Evolutionary conservation across 2,797 vertebrate genomes (phyloP), one percentile per base, ranked within the genome.

Genomic region (Cyprinella venusta): DNA sequence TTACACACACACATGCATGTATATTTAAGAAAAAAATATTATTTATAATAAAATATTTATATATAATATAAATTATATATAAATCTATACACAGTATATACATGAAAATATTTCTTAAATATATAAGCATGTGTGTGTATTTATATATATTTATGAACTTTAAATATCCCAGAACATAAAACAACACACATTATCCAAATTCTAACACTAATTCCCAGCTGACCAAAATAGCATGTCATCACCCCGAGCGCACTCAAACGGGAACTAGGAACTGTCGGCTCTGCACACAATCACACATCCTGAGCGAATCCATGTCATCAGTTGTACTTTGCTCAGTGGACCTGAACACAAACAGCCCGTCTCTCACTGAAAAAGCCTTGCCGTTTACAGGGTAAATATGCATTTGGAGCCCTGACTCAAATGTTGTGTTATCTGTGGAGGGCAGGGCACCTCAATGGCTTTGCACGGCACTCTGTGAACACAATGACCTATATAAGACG

Each of bases 251-350:
- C 30, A 56, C 38, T 50, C 82, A 81, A 84, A 86, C 38, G 79
- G 79, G 84, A 89, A 87, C 84, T 85, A 85, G 81, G 40, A 86
- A 82, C 54, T 52, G 48, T 24, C n/a, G 52, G 64, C 70, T 81
- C 63, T 81, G 76, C 75, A 77, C 56, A 83, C 77, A 77, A 54
- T 68, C 30, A 59, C 81, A 84, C 77, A 75, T 75, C 61, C 80
- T 69, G 52, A 80, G 50, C n/a, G 21, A 64, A 64, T 84, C 75
- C 59, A 83, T 86, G 87, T 88, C 88, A 89, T 87, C 87, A 82
- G 81, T 48, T 90, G 90, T 85, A 90, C 90, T 90, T 90, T 90
- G 88, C 72, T 88, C 88, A 83, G 81, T 82, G 76, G 84, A 88
- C 83, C 89, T 83, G 81, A 90, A 88, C 82, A 81, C 89, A 90